Percentiles rank a stretch among this genome's conserved stretches.
phyloP scores from a whole-genome alignment of 1,140 invertebrate species.

The Pseudomyrmex concolor region DNA sequence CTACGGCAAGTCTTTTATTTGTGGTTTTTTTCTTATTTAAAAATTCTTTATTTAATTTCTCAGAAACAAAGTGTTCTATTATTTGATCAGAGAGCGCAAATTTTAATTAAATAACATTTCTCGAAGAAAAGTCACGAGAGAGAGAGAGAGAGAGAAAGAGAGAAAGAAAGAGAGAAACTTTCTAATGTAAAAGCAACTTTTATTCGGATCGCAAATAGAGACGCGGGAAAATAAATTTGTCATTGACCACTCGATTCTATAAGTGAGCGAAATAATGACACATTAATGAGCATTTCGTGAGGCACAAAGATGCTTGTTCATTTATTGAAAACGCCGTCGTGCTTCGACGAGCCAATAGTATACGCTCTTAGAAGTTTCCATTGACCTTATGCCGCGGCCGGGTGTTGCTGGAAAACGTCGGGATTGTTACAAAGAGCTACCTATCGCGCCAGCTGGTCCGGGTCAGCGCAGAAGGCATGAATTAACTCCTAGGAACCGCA shows the following conservation, averaged over 20 bases:
- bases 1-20: too few species aligned
- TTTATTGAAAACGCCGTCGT: constrained; percentile 55
- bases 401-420: constrained; percentile 61
- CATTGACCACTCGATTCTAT: constrained; percentile 15
- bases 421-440: constrained; percentile 63
- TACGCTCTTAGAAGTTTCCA: constrained; percentile 64
- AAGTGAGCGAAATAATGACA: constrained; percentile 40
- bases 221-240: constrained; percentile 16
- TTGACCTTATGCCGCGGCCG: constrained; percentile 63
- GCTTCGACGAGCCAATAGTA: constrained; percentile 57
- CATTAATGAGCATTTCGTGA: constrained; percentile 30
- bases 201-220: neutral
- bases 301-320: constrained; percentile 40
- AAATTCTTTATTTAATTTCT: too few species aligned
- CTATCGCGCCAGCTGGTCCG: constrained; percentile 67
- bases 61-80: too few species aligned
- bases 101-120: constrained; percentile 9
- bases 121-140: neutral
- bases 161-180: neutral
- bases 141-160: neutral
- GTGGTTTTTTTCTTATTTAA: too few species aligned
- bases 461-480: constrained; percentile 51
- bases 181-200: constrained; percentile 8
- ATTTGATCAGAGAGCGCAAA: too few species aligned
- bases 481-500: constrained; percentile 55